A percentile compares a stretch with the other conserved stretches of the same genome.
Conservation (phyloP, 2,888 invertebrate species). For the Lasioglossum leucozonium region DNA sequence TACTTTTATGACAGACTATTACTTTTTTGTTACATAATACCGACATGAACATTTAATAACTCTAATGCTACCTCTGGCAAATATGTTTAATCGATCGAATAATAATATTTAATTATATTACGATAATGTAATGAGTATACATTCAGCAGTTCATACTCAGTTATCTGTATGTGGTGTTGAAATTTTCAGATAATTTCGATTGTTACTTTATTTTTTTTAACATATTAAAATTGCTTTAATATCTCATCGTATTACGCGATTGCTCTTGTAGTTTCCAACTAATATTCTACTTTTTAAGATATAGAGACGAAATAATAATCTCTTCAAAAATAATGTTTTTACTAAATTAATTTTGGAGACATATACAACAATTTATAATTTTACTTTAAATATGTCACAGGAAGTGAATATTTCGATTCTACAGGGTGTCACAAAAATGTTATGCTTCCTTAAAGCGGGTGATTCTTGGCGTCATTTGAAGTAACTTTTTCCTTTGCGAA, state of each 20-base stretch:
- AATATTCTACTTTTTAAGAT: no score
- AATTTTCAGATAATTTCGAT: not conserved
- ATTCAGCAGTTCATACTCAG: not conserved
- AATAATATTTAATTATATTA: not conserved
- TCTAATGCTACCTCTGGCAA: not conserved
- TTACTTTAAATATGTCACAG: no score
- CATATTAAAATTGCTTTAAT: not conserved
- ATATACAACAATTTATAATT: no score
- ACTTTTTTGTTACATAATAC: not conserved
- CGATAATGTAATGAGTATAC: not conserved
- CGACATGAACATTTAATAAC: no score
- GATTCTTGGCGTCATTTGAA: no score
- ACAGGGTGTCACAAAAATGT: no score
- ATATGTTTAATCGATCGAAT: not conserved
- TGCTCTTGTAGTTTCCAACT: not conserved
- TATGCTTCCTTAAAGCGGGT: no score
- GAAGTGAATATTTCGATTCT: no score
- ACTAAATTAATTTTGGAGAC: no score
- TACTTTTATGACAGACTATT: not conserved
- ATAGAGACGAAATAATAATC: no score
- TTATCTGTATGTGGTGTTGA: not conserved
- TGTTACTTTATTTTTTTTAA: not conserved
- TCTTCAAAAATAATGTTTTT: no score
- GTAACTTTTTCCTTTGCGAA: no score
- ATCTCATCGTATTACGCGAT: not conserved